Evolutionary conservation across 2,797 vertebrate genomes (phyloP), one percentile per base, ranked within the genome.

Genomic region (Limosa lapponica): DNA sequence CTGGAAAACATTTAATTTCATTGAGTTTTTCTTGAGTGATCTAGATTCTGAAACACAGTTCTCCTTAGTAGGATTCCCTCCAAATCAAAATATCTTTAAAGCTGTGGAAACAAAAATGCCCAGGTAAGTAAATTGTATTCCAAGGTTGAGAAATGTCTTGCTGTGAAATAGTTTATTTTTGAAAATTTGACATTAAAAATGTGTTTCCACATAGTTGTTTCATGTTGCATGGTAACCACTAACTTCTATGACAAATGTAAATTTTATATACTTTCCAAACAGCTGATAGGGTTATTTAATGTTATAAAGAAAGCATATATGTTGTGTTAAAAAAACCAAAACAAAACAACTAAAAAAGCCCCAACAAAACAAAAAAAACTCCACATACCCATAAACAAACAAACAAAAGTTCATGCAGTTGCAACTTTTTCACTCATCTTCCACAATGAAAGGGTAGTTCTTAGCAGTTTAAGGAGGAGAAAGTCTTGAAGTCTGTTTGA

Each of bases 311-410:
- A 66, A 58, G 43, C 43, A 41, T 41, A n/a, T 5, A 10, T 22
- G 4, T 62, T 34, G 0, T 41, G 13, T 80, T 71, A 16, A 46
- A 46, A 65, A 39, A 39, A n/a, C n/a, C n/a, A n/a, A n/a, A n/a
- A n/a, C n/a, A n/a, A 72, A 41, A 4, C 18, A 37, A 37, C 1
- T 16, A 28, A 22, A 46, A 13, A 39, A 30, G 2, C 1, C 5
- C 19, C 20, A 48, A 15, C 4, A 16, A 77, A 54, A 4, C 1
- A 7, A 34, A 32, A 41, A 49, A 10, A 49, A 22, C 52, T 18
- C 30, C 5, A 28, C 48, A 5, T 9, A 8, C 32, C 54, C 28
- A 34, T 3, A 65, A 69, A 8, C 8, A 20, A 52, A 17, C 28
- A 39, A 37, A 19, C 16, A 51, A 43, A 55, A 36, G 3, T 72